Conservation (phyloP, 1,140 invertebrate genomes). For the Hylyphantes graminicola region DNA sequence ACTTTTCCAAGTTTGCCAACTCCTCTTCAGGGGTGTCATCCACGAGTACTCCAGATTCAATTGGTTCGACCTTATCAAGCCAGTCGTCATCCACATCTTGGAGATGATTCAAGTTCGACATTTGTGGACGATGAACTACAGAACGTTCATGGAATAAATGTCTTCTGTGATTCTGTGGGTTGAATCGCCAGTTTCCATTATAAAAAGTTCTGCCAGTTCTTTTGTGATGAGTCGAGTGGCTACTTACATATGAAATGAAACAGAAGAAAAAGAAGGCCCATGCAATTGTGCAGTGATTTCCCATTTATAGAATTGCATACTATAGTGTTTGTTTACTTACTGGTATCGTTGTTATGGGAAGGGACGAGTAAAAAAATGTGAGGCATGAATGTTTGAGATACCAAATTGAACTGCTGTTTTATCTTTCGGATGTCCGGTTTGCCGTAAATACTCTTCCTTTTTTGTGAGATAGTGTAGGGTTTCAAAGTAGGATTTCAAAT, state of each 20-base stretch:
- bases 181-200: too few relatives aligned
- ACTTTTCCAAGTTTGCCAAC: not conserved
- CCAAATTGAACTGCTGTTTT: not conserved
- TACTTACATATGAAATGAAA: too few relatives aligned
- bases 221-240: too few relatives aligned
- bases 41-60: not conserved
- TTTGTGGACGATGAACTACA: too few relatives aligned
- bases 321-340: conserved; percentile 10
- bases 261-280: not conserved
- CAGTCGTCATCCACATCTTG: not conserved
- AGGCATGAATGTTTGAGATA: conserved; percentile 5
- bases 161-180: too few relatives aligned
- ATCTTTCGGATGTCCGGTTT: conserved; percentile 16
- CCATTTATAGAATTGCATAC: conserved; percentile 25
- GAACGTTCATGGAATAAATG: too few relatives aligned
- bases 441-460: not conserved
- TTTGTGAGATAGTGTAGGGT: too few relatives aligned
- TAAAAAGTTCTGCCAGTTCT: too few relatives aligned
- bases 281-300: not conserved
- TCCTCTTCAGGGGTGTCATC: not conserved
- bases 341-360: not conserved
- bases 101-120: too few relatives aligned
- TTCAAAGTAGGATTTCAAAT: too few relatives aligned
- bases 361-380: too few relatives aligned
- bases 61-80: not conserved